phyloP scores from a whole-genome alignment of 2,113 vertebrate genomes.

The Phaetusa simplex region DNA sequence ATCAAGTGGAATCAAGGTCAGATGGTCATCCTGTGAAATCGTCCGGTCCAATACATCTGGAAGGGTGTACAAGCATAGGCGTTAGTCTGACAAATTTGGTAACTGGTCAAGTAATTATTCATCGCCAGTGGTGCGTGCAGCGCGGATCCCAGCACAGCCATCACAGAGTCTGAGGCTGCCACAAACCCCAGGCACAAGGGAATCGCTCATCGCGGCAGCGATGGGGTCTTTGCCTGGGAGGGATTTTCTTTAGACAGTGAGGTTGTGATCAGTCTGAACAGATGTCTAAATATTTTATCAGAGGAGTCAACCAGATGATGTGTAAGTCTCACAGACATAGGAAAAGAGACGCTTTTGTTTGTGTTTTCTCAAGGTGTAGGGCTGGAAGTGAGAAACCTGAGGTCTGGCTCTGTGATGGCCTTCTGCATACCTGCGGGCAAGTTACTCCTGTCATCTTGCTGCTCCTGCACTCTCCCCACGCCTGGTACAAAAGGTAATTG shows the following conservation, averaged over 20 bases:
- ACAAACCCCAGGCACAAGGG: neutral
- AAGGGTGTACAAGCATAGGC: neutral
- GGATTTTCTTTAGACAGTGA: neutral
- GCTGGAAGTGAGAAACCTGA: neutral
- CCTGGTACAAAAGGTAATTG: neutral
- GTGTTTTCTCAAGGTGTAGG: neutral
- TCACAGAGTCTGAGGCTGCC: neutral
- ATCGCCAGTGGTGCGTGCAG: neutral
- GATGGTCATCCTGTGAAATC: neutral
- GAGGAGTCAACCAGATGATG: neutral
- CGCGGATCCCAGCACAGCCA: neutral
- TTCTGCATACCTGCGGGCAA: neutral
- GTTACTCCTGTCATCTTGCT: neutral
- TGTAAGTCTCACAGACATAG: neutral
- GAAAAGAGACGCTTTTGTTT: neutral
- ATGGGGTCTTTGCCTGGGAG: neutral
- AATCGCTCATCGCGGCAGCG: rapidly evolving
- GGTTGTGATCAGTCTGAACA: neutral
- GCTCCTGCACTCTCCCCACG: neutral
- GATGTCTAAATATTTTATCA: neutral
- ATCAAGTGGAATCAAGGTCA: neutral
- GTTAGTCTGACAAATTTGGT: neutral
- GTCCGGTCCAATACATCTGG: neutral
- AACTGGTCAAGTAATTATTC: neutral
- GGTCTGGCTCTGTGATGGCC: neutral